Conservation (phyloP, 2,113 vertebrate species). For the Brachirus orientalis region DNA sequence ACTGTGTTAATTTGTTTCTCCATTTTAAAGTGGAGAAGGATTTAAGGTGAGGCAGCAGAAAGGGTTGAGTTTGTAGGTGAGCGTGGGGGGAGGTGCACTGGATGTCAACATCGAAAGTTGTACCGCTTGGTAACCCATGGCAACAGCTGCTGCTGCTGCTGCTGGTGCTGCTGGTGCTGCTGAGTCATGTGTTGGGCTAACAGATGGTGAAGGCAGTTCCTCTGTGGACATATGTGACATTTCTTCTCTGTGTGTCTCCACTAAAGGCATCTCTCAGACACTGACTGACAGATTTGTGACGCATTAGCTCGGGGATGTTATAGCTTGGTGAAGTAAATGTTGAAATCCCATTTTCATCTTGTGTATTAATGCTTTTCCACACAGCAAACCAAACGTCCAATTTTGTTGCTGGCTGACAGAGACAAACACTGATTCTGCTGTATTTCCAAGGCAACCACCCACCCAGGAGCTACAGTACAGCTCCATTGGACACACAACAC, state of each 20-base stretch:
- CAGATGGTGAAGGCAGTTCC: not conserved
- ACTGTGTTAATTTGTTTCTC: no score
- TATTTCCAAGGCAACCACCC: slow-evolving; percentile 66
- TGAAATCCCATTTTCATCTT: no score
- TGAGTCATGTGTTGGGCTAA: slow-evolving; percentile 6
- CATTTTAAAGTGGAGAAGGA: slow-evolving; percentile 49
- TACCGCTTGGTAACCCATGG: slow-evolving; percentile 67
- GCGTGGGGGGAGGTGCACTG: not conserved
- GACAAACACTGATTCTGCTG: slow-evolving; percentile 11
- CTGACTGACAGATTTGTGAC: slow-evolving; percentile 20
- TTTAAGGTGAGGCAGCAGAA: slow-evolving; percentile 45
- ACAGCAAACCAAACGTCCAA: no score
- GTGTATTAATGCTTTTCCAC: no score
- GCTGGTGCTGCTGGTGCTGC: slow-evolving; percentile 8
- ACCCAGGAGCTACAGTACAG: slow-evolving; percentile 17
- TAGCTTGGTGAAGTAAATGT: no score
- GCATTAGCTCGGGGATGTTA: no score
- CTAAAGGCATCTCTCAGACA: not conserved
- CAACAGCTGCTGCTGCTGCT: slow-evolving; percentile 79
- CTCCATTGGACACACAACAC: not conserved
- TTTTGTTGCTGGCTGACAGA: no score
- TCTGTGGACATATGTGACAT: slow-evolving; percentile 1
- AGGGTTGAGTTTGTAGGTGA: not conserved
- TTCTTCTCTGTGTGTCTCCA: slow-evolving; percentile 15
- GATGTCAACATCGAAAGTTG: slow-evolving; percentile 46